These are phyloP conservation scores for Tympanoctomys barrerae DNA, from an alignment of 2,797 vertebrate species.

Conservation along the genomic window DNA sequence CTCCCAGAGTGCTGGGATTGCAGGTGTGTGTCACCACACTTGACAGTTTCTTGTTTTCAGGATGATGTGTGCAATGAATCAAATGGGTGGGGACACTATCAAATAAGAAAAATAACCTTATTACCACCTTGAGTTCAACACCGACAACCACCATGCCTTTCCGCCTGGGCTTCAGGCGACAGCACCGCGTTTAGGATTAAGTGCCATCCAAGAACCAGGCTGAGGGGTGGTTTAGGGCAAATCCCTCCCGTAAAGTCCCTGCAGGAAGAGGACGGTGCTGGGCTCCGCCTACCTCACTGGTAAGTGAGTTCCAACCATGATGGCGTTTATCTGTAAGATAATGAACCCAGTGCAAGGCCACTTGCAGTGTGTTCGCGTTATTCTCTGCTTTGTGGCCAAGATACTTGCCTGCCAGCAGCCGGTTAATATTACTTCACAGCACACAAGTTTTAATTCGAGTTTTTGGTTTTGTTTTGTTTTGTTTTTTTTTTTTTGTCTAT, in stretches of 20 bases:
- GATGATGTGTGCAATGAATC: background rate
- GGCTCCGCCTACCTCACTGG: background rate
- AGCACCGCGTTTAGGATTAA: background rate
- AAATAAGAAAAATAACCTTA: background rate
- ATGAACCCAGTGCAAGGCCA: background rate
- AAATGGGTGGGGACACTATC: background rate
- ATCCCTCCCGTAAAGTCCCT: constrained; percentile 33
- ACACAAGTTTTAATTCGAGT: background rate
- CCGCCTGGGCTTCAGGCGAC: background rate
- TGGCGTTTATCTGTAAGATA: background rate
- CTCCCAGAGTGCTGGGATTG: background rate
- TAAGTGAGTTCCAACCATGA: constrained; percentile 13
- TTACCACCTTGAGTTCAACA: background rate
- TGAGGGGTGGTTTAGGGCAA: constrained; percentile 16
- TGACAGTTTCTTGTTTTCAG: background rate
- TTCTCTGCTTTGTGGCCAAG: constrained; percentile 22
- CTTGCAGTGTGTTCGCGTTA: background rate
- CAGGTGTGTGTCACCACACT: background rate
- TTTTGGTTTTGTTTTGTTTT: background rate
- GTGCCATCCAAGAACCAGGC: constrained; percentile 31
- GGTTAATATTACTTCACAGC: background rate
- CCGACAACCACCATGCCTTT: background rate
- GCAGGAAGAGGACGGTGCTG: background rate
- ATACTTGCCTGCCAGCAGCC: background rate
- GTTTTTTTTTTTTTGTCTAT: constrained; percentile 1